Evolutionary conservation across 2,113 vertebrate genomes (phyloP).

Genomic region (Caretta caretta): DNA sequence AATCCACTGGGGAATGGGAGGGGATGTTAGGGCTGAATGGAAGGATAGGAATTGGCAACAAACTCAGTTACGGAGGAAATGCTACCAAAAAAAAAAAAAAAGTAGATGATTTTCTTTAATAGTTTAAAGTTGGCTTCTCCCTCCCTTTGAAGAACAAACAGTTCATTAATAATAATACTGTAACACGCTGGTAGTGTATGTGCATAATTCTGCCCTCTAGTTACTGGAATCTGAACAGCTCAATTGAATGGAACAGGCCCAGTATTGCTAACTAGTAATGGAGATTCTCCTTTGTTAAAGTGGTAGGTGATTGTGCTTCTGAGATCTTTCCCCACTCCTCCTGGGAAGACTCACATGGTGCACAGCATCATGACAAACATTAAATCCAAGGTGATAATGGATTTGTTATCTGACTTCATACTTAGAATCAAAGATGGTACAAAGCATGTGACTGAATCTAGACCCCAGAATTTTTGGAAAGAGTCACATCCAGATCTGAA

Average conservation of each 20-base stretch:
- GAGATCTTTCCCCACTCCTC: not conserved
- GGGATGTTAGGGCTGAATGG: not conserved
- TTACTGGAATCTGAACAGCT: not conserved
- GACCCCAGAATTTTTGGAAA: not conserved
- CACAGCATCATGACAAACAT: not conserved
- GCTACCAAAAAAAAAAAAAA: no score
- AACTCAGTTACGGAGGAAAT: not conserved
- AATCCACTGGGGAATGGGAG: not conserved
- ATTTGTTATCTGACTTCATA: not conserved
- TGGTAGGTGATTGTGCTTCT: not conserved
- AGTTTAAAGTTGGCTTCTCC: not conserved
- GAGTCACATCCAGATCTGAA: not conserved
- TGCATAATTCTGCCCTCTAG: not conserved
- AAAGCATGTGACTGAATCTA: not conserved
- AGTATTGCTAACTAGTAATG: not conserved
- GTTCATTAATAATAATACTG: not conserved
- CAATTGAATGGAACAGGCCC: not conserved
- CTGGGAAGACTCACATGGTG: not conserved
- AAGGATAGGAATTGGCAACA: accelerated
- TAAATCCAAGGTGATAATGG: not conserved
- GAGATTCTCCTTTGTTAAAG: not conserved
- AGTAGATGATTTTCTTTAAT: not conserved
- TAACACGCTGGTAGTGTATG: not conserved
- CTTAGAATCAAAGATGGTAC: not conserved
- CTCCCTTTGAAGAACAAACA: not conserved